Conservation (phyloP, 2,113 vertebrate species). For the Oreotrochilus melanogaster region DNA sequence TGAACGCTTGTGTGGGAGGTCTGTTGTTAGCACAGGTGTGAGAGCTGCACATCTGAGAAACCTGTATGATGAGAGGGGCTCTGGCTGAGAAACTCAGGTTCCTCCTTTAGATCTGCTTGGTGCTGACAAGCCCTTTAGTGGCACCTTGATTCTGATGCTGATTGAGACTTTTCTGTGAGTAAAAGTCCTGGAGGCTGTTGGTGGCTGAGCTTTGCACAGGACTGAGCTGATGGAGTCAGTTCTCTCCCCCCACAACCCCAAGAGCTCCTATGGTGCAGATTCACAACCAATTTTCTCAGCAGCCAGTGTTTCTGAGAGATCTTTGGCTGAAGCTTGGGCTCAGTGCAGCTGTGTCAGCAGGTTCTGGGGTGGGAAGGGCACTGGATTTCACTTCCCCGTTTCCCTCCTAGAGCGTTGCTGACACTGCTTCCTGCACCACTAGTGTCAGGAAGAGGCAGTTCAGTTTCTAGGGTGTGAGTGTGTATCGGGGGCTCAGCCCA, state of each 20-base stretch:
- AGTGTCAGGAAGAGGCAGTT: constrained; percentile 18
- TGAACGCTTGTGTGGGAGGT: background rate
- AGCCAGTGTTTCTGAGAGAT: background rate
- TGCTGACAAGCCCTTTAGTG: constrained; percentile 48
- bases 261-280: background rate
- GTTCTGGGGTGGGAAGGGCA: constrained; percentile 13
- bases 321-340: background rate
- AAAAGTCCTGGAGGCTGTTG: background rate
- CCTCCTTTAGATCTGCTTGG: background rate
- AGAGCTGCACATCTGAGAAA: constrained; percentile 37
- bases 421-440: background rate
- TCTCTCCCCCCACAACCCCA: background rate
- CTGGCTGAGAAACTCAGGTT: background rate
- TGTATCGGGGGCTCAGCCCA: background rate
- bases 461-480: background rate
- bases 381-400: background rate
- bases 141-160: constrained; percentile 1
- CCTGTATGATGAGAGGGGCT: background rate
- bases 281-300: background rate
- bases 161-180: background rate
- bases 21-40: background rate
- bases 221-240: background rate
- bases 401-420: constrained; percentile 11
- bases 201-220: background rate
- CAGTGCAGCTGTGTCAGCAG: background rate